Conservation (phyloP, 2,797 vertebrate genomes). For the Enteromius argenteus region DNA sequence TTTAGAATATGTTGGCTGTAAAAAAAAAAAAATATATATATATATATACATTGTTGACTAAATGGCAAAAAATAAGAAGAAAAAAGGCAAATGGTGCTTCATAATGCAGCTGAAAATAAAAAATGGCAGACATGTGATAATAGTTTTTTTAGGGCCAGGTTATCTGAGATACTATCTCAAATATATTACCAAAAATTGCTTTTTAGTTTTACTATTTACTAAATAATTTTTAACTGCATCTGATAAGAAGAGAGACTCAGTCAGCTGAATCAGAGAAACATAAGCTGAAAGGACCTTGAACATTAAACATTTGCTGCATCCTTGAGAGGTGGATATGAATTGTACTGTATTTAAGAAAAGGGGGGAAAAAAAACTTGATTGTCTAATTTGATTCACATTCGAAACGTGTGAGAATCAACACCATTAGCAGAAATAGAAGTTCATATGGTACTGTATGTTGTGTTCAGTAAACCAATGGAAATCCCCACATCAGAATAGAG, state of each 20-base stretch:
- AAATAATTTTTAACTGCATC: constrained; percentile 6
- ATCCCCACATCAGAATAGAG: not conserved
- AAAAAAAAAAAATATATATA: no score
- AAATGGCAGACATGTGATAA: no score
- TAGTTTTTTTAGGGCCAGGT: not conserved
- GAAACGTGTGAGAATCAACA: not conserved
- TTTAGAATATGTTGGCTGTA: not conserved
- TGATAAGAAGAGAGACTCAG: constrained; percentile 25
- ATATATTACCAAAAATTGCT: not conserved
- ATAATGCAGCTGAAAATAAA: not conserved
- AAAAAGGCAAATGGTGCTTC: not conserved
- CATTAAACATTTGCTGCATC: not conserved
- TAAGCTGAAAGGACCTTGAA: constrained; percentile 15
- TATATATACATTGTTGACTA: not conserved
- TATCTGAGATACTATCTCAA: not conserved
- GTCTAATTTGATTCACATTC: not conserved
- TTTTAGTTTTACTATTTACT: not conserved
- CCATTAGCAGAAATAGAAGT: not conserved
- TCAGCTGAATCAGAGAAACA: not conserved
- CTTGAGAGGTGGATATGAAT: not conserved
- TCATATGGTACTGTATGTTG: not conserved
- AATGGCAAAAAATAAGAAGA: not conserved
- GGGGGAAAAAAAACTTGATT: no score
- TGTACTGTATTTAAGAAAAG: not conserved
- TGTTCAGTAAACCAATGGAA: not conserved